Conservation (phyloP, 2,113 vertebrate species). For the Cyphomyrus discorhynchus region DNA sequence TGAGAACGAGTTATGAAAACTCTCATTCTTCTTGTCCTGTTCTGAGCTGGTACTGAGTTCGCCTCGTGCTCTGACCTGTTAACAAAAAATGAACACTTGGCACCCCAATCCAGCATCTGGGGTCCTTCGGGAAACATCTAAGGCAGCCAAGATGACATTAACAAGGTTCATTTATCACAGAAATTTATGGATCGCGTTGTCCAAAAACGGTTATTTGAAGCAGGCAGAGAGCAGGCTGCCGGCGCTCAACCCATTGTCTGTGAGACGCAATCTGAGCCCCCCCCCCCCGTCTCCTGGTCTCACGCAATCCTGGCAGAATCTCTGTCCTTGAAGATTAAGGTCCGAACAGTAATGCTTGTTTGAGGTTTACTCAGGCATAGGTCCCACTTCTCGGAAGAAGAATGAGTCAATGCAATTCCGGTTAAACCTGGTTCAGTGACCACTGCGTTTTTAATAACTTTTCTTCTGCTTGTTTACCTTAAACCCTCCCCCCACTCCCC, state of each 20-base stretch:
- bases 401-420: not conserved
- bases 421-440: not conserved
- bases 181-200: not conserved
- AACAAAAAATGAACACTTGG: slow-evolving; percentile 3
- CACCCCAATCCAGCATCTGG: not conserved
- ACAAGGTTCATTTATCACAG: slow-evolving; percentile 7
- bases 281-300: not conserved
- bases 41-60: not conserved
- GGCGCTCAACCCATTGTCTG: not conserved
- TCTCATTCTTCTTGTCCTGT: too few species aligned
- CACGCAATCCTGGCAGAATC: not conserved
- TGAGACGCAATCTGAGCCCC: not conserved
- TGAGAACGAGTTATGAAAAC: not conserved
- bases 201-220: slow-evolving; percentile 9
- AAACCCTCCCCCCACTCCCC: not conserved
- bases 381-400: not conserved
- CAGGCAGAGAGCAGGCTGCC: not conserved
- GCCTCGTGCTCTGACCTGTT: not conserved
- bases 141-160: not conserved
- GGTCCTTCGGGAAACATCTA: not conserved
- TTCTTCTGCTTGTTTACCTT: not conserved
- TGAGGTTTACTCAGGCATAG: not conserved
- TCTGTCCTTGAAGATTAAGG: not conserved
- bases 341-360: not conserved
- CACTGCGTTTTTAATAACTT: slow-evolving; percentile 4